Evolutionary conservation across 2,888 invertebrate genomes (phyloP).

Genomic region (Sturmia bella): DNA sequence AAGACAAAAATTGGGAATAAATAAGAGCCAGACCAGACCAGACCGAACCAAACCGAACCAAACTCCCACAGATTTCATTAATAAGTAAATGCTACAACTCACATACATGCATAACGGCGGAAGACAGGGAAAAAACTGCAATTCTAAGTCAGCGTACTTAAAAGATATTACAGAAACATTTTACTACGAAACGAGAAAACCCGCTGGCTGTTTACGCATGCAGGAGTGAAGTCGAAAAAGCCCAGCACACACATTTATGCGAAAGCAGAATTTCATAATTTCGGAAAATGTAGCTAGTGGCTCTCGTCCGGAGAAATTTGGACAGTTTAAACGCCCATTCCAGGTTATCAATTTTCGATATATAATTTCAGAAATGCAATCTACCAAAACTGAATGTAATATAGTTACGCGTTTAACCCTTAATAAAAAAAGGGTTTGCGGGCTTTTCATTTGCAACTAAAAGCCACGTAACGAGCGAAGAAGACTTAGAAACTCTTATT

Average conservation of each 20-base stretch:
- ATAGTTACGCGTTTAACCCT: no score
- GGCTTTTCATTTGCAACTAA: no score
- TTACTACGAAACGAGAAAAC: slow-evolving; percentile 2
- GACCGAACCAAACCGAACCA: slow-evolving; percentile 21
- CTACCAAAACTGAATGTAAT: no score
- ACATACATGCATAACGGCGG: neutral
- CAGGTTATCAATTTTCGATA: no score
- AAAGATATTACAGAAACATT: slow-evolving; percentile 1
- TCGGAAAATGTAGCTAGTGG: no score
- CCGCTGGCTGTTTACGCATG: neutral
- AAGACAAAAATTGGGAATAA: slow-evolving; percentile 20
- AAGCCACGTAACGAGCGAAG: no score
- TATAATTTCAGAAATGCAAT: no score
- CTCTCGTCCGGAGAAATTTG: no score
- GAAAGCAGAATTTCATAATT: neutral
- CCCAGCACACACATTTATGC: neutral
- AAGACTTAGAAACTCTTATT: no score
- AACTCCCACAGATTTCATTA: slow-evolving; percentile 56
- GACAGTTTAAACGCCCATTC: no score
- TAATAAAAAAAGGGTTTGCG: no score
- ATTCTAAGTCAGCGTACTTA: slow-evolving; percentile 30
- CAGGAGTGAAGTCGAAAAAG: neutral
- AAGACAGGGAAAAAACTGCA: slow-evolving; percentile 10
- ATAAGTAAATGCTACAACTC: slow-evolving; percentile 41
- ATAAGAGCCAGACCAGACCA: slow-evolving; percentile 30